Conservation (phyloP, 2,888 invertebrate genomes). For the Criorhina ranunculi region DNA sequence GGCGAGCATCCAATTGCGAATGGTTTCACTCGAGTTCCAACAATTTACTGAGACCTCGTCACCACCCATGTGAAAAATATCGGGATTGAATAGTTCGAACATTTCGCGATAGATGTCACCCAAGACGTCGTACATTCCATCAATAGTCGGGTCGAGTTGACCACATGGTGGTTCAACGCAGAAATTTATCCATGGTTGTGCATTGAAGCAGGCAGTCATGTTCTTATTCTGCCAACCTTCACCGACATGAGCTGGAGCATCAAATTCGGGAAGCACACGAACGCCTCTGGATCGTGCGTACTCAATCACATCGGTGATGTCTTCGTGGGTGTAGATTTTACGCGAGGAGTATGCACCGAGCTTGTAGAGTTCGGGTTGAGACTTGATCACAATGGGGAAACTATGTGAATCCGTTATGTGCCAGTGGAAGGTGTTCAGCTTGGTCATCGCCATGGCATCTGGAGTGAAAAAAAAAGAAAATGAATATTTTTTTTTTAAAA, state of each 20-base stretch:
- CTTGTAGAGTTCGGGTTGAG: constrained; percentile 89
- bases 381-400: constrained; percentile 93
- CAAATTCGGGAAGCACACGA: constrained; percentile 95
- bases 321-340: constrained; percentile 87
- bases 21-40: constrained; percentile 90
- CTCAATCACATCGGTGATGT: constrained; percentile 87
- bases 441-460: constrained; percentile 96
- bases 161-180: constrained; percentile 95
- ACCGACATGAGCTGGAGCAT: constrained; percentile 95
- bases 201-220: constrained; percentile 89
- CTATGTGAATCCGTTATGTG: constrained; percentile 97
- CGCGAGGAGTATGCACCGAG: constrained; percentile 92
- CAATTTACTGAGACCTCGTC: constrained; percentile 90
- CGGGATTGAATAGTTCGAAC: constrained; percentile 86
- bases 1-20: constrained; percentile 88
- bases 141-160: constrained; percentile 91
- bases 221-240: constrained; percentile 92
- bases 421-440: constrained; percentile 98
- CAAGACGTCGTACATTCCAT: constrained; percentile 88
- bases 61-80: constrained; percentile 95
- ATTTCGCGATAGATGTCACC: constrained; percentile 91
- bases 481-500: background rate
- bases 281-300: constrained; percentile 91
- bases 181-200: constrained; percentile 89
- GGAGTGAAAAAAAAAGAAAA: constrained; percentile 55